Base-by-base conservation (phyloP, 2,888 invertebrate genomes). In the Scaptodrosophila latifasciaeformis region DNA sequence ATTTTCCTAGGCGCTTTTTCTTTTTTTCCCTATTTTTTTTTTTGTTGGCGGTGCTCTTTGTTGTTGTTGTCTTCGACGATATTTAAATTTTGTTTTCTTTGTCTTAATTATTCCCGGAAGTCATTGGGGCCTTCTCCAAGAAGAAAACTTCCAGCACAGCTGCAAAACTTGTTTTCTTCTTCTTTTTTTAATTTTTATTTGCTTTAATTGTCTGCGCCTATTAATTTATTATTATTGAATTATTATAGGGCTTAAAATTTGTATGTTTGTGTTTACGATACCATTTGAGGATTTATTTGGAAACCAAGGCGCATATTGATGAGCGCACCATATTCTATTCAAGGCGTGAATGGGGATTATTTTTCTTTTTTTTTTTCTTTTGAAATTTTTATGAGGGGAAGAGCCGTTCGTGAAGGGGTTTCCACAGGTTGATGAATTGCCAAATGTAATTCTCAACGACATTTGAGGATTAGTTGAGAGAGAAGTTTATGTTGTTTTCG, bases 161-260 rank as follows among this genome's bases (percentile, higher is more conserved):
- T 37, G 37, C 13, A 13, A 5, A 37, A 10, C 13, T 44, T 21
- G 60, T 19, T 46, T 45, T 47, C 48, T 19, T 18, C 13, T 21
- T 18, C 54, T 50, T 31, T 13, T 27, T 40, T 45, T 46, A 13
- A 49, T 48, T 40, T 46, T 54, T 46, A 17, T 47, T 17, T 39
- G 35, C 21, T 29, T 42, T 74, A 74, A 71, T 72, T 66, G 59
- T 63, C 70, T 42, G 50, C 44, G 58, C 52, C 76, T 57, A 72
- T 75, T 71, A 69, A 71, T 69, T 75, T 62, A 59, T 67, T 59
- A 71, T 67, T 59, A 71, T 71, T 63, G 69, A 69, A 68, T 64
- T 60, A 74, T 64, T 49, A 49, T 47, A 48, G 49, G 46, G 19
- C 27, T 44, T 44, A 27, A 27, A 13, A 35, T 21, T 17, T 21